phyloP scores from a whole-genome alignment of 2,888 invertebrate genomes.

The Parnassius mnemosyne region DNA sequence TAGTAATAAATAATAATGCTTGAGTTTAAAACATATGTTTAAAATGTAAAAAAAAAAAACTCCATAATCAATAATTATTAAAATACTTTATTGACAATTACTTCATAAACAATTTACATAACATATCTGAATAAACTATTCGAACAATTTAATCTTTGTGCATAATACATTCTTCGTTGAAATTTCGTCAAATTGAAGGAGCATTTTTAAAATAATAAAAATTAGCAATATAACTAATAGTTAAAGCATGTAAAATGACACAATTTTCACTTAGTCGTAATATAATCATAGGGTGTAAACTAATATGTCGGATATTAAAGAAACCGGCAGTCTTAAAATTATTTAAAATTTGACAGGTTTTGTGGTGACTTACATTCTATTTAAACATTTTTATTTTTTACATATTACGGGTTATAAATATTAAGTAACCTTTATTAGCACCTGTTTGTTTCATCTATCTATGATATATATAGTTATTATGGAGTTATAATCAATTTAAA shows the following conservation, averaged over 20 bases:
- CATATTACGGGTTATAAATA: conserved; percentile 19
- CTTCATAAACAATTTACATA: conserved; percentile 20
- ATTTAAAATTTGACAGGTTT: conserved; percentile 14
- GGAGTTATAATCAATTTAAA: conserved; percentile 8
- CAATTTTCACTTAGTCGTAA: conserved; percentile 30
- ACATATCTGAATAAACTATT: conserved; percentile 12
- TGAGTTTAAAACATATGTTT: too few relatives aligned
- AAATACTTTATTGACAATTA: conserved; percentile 19
- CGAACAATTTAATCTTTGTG: conserved; percentile 4
- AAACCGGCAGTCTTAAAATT: conserved; percentile 20
- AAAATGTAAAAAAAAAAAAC: too few relatives aligned
- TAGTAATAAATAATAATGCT: too few relatives aligned
- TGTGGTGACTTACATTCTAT: conserved; percentile 24
- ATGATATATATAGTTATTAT: conserved; percentile 2
- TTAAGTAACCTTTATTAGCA: conserved; percentile 73
- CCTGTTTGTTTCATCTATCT: conserved; percentile 45
- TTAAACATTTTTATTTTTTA: conserved; percentile 13
- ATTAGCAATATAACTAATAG: background rate
- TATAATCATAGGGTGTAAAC: conserved; percentile 12
- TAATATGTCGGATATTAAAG: conserved; percentile 2
- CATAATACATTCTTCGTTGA: conserved; percentile 13
- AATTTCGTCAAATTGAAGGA: conserved; percentile 14
- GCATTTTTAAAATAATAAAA: conserved; percentile 8
- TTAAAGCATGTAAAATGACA: conserved; percentile 54
- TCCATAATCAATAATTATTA: background rate